These are phyloP conservation scores for Anhinga anhinga DNA, from an alignment of 2,113 vertebrate genomes.

Conservation along the genomic window DNA sequence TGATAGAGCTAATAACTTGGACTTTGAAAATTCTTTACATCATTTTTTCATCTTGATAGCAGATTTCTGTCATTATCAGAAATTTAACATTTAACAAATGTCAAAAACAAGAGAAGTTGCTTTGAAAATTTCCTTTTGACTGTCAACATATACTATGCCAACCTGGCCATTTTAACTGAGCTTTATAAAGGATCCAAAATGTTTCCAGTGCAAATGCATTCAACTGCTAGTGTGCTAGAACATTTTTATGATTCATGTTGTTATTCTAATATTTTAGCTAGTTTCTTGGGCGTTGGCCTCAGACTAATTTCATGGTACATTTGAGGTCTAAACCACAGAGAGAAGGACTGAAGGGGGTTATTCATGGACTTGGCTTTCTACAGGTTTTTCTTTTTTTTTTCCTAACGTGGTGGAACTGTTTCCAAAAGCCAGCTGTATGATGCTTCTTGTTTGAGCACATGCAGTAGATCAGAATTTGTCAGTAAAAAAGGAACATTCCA, in stretches of 20 bases:
- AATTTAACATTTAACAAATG: not conserved
- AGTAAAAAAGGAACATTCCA: not conserved
- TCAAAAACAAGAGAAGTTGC: not conserved
- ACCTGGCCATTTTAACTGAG: not conserved
- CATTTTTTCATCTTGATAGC: not conserved
- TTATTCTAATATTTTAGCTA: not conserved
- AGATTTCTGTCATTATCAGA: not conserved
- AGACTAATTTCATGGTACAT: not conserved
- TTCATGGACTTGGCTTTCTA: constrained; percentile 1
- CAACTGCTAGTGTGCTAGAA: not conserved
- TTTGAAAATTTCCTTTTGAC: not conserved
- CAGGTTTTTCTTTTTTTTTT: not conserved
- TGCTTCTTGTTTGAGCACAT: not conserved
- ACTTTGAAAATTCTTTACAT: not conserved
- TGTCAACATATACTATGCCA: not conserved
- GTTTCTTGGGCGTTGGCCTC: not conserved
- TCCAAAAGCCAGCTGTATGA: not conserved
- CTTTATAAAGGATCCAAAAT: not conserved
- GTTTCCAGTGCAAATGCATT: not conserved
- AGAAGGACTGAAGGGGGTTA: not conserved
- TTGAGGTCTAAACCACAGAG: not conserved
- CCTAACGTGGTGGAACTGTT: not conserved
- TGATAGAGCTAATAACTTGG: not conserved
- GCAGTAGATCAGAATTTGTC: not conserved
- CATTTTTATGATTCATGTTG: not conserved